Evolutionary conservation across 2,888 invertebrate species (phyloP).

Genomic region (Drosophila mimica): DNA sequence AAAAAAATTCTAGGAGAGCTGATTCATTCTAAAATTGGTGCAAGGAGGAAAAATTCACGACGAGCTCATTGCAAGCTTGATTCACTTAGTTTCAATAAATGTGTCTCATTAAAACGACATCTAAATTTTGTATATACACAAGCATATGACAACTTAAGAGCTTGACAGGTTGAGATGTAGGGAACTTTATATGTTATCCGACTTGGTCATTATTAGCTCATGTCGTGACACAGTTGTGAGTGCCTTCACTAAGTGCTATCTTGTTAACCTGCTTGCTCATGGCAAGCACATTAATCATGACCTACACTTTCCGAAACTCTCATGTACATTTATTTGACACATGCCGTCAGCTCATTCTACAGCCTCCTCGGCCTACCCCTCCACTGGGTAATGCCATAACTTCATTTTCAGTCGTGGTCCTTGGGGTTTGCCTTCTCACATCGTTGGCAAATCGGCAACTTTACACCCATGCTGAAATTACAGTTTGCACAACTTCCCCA

Average conservation of each 20-base stretch:
- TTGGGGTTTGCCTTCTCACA: constrained; percentile 28
- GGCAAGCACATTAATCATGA: constrained; percentile 50
- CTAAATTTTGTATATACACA: constrained; percentile 6
- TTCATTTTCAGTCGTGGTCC: neutral
- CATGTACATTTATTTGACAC: constrained; percentile 38
- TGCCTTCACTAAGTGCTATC: constrained; percentile 49
- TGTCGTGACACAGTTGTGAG: constrained; percentile 46
- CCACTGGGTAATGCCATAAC: neutral
- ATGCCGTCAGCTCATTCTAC: neutral
- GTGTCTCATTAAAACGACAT: constrained; percentile 16
- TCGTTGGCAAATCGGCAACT: constrained; percentile 59
- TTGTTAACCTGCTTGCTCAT: constrained; percentile 50
- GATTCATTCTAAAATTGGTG: neutral
- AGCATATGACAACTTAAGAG: neutral
- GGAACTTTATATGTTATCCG: constrained; percentile 27
- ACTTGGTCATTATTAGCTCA: constrained; percentile 49
- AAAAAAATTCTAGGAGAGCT: neutral
- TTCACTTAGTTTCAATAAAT: constrained; percentile 13
- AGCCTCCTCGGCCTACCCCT: neutral
- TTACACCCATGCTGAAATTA: constrained; percentile 54
- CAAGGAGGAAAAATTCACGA: neutral
- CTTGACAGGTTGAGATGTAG: neutral
- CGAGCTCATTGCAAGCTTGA: neutral
- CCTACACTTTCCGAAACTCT: constrained; percentile 41
- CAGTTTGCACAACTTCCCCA: constrained; percentile 28